Percentiles rank a stretch among this genome's conserved stretches.
Conservation (phyloP, 2,888 invertebrate species). For the Baccha elongata region DNA sequence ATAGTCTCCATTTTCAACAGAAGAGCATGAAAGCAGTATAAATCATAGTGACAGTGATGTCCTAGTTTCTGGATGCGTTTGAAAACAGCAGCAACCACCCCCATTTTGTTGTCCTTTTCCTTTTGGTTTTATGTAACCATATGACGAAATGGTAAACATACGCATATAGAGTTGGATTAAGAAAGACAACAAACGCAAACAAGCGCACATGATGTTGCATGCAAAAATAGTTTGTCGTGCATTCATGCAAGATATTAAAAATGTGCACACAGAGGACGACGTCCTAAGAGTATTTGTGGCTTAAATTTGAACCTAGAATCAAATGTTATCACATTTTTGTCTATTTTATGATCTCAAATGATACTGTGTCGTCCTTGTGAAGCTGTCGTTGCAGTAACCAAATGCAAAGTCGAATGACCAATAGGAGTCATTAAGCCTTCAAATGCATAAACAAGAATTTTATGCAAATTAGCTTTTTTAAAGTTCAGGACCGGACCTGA, state of each 20-base stretch:
- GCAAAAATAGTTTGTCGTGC: slow-evolving; percentile 28
- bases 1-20: neutral
- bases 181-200: neutral
- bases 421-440: neutral
- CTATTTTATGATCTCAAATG: slow-evolving; percentile 29
- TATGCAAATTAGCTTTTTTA: slow-evolving; percentile 28
- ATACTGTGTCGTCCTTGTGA: neutral
- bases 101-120: slow-evolving; percentile 13
- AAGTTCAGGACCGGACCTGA: too few species aligned
- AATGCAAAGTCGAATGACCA: neutral
- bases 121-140: slow-evolving; percentile 34
- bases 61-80: slow-evolving; percentile 14
- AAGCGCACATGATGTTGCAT: slow-evolving; percentile 1
- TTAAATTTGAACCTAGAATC: slow-evolving; percentile 24
- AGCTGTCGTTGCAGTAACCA: neutral
- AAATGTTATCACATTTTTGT: slow-evolving; percentile 27
- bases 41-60: slow-evolving; percentile 47
- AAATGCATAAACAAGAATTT: neutral
- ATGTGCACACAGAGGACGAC: too few species aligned
- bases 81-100: neutral
- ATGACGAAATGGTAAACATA: slow-evolving; percentile 23
- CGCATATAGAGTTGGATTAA: neutral
- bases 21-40: slow-evolving; percentile 24
- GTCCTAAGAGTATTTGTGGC: slow-evolving; percentile 1
- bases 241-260: slow-evolving; percentile 57